Percentiles rank a stretch among this genome's conserved stretches.
phyloP scores from a whole-genome alignment of 1,140 invertebrate species.

The Euglossa dilemma region DNA sequence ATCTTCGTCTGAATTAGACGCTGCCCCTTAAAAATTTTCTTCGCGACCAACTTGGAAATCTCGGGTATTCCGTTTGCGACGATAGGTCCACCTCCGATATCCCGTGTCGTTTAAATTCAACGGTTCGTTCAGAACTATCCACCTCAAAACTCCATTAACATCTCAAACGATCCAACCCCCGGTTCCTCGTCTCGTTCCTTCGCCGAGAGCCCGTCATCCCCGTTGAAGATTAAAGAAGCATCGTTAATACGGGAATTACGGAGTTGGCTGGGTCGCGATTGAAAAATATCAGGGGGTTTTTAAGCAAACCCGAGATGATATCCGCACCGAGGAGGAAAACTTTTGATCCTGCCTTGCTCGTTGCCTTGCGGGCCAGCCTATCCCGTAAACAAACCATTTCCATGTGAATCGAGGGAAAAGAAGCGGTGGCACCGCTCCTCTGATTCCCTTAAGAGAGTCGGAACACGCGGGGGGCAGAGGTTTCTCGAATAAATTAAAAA shows the following conservation, averaged over 20 bases:
- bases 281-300: constrained; percentile 11
- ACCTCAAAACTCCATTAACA: neutral
- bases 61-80: too few relatives aligned
- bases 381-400: constrained; percentile 46
- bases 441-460: constrained; percentile 33
- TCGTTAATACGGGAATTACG: neutral
- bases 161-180: neutral
- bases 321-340: neutral
- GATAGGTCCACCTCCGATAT: too few relatives aligned
- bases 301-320: neutral
- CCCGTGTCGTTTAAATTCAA: too few relatives aligned
- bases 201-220: neutral
- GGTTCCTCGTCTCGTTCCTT: neutral
- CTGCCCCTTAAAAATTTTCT: too few relatives aligned
- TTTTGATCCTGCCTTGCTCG: neutral
- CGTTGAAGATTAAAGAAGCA: neutral
- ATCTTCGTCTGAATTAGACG: too few relatives aligned
- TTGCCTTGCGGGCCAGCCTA: neutral
- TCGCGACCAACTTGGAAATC: too few relatives aligned
- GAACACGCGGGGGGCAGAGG: constrained; percentile 28
- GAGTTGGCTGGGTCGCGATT: neutral
- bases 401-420: constrained; percentile 42
- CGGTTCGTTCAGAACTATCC: neutral
- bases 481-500: constrained; percentile 76
- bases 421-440: constrained; percentile 43